These are phyloP conservation scores for Coilia nasus DNA, from an alignment of 2,797 vertebrate genomes.

Conservation along the genomic window DNA sequence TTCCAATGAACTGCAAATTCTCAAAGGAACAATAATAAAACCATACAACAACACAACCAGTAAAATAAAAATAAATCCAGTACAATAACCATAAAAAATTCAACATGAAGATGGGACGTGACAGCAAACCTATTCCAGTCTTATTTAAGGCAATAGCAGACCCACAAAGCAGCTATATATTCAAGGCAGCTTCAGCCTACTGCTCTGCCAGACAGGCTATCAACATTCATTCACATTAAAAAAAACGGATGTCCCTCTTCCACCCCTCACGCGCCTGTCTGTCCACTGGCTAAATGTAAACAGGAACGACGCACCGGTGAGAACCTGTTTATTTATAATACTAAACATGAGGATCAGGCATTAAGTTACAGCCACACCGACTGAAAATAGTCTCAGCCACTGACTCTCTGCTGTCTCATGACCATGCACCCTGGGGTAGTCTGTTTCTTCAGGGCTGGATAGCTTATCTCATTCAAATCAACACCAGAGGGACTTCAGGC, in stretches of 20 bases:
- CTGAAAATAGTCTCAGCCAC: conserved; percentile 68
- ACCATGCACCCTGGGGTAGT: not conserved
- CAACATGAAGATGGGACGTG: not conserved
- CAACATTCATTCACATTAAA: conserved; percentile 19
- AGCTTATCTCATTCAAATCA: not conserved
- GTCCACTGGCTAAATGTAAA: conserved; percentile 66
- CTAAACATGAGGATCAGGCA: conserved; percentile 61
- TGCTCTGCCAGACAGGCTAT: not conserved
- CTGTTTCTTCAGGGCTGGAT: not conserved
- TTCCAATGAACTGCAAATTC: conserved; percentile 9
- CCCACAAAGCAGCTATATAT: not conserved
- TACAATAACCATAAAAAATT: not conserved
- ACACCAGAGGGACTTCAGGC: not conserved
- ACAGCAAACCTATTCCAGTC: not conserved
- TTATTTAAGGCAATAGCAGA: not conserved
- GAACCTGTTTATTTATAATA: conserved; percentile 74
- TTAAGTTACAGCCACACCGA: conserved; percentile 69
- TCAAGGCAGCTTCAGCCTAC: not conserved
- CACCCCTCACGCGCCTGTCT: conserved; percentile 45
- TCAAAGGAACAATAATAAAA: no score
- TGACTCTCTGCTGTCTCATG: conserved; percentile 26
- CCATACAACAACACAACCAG: no score
- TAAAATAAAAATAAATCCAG: not conserved
- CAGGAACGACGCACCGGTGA: conserved; percentile 65
- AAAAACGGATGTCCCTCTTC: conserved; percentile 52